Evolutionary conservation across 2,888 invertebrate species (phyloP), one percentile per base, ranked within the genome.

Genomic region (Galerucella pusilla): DNA sequence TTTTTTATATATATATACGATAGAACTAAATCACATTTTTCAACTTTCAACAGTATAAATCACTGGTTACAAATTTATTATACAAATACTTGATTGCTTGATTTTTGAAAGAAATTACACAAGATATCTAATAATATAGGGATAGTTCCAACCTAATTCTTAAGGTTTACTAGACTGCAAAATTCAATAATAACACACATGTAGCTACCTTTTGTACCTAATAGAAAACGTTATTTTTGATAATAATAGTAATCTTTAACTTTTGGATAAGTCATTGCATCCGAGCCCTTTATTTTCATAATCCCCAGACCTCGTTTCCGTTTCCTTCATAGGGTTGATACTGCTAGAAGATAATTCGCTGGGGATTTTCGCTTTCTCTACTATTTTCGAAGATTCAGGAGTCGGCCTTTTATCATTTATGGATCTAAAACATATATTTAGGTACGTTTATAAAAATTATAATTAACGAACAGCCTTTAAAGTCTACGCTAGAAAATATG

Each of bases 281-380:
- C 78, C 80, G 61, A 79, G 79, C 76, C 80, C 80, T 78, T 80
- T 72, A 78, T 82, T 80, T 80, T 80, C 80, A 76, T 76, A 78
- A 59, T 80, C 78, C 54, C 52, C 78, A 78, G 79, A 78, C 77
- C 75, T 73, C 75, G 68, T 74, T 76, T 79, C 77, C 78, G 78
- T 59, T 80, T 82, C 80, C 71, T 66, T 71, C 20, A 57, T 20
- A 57, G 57, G 57, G 57, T 57, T 20, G 81, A 28, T 67, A 20
- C 65, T 75, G 35, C 46, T 70, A 28, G 63, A 49, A 20, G 73
- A 68, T 71, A 65, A 69, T 54, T 77, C 73, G 60, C 52, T 59
- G 65, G 78, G 76, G 63, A 76, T 65, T 66, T 64, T 66, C 25
- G 61, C 57, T 68, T 71, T 66, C 16, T 71, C 74, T 25, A 59